phyloP scores from a whole-genome alignment of 2,113 vertebrate genomes.

The Dendrocopos noguchii region DNA sequence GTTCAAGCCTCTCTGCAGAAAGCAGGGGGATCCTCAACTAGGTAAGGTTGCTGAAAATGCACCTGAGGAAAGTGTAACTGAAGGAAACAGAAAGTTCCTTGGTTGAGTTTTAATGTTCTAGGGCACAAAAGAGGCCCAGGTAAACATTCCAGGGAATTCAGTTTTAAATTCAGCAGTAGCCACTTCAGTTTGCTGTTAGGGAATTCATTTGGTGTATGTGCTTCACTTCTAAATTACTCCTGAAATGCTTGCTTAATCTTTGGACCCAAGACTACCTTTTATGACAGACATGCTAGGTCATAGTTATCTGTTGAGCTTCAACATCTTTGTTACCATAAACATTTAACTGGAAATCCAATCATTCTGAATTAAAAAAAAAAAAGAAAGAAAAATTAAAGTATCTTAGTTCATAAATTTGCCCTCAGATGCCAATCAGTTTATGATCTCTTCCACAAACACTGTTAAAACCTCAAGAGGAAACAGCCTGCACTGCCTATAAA shows the following conservation, averaged over 20 bases:
- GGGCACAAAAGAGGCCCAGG: neutral
- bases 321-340: neutral
- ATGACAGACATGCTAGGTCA: neutral
- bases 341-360: neutral
- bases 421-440: neutral
- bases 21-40: too few species aligned
- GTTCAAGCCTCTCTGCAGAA: too few species aligned
- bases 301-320: neutral
- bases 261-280: neutral
- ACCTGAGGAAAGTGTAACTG: neutral
- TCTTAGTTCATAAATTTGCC: neutral
- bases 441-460: neutral
- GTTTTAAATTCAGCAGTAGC: neutral
- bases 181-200: neutral
- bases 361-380: neutral
- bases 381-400: neutral
- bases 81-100: neutral
- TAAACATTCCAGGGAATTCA: neutral
- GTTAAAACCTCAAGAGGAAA: slow-evolving; percentile 19
- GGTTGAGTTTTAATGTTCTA: neutral
- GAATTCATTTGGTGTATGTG: neutral
- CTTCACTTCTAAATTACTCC: neutral
- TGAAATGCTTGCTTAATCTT: neutral
- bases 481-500: neutral
- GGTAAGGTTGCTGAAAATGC: neutral